These are phyloP conservation scores for Pipra filicauda DNA, from an alignment of 2,113 vertebrate genomes.

Conservation along the genomic window DNA sequence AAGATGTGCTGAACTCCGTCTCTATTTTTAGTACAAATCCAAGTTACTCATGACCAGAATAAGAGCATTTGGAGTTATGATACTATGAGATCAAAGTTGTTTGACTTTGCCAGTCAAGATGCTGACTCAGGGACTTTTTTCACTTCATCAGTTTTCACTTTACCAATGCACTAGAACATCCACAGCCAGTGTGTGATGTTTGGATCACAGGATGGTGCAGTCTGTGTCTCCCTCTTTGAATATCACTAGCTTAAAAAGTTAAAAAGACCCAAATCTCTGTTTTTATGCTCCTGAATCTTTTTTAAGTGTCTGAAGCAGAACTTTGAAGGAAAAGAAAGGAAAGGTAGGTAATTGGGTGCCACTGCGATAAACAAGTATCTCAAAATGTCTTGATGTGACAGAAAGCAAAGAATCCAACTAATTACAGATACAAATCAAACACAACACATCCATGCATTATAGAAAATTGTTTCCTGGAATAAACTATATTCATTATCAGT, in stretches of 20 bases:
- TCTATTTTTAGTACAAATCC: background rate
- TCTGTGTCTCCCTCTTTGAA: background rate
- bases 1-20: background rate
- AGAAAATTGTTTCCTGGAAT: background rate
- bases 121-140: background rate
- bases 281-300: background rate
- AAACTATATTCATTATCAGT: background rate
- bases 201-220: background rate
- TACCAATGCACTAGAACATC: background rate
- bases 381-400: background rate
- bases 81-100: background rate
- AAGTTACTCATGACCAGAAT: background rate
- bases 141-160: background rate
- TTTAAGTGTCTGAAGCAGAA: background rate
- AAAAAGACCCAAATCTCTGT: background rate
- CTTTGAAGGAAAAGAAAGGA: background rate
- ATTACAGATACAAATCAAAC: background rate
- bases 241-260: background rate
- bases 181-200: background rate
- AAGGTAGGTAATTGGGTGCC: background rate
- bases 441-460: background rate
- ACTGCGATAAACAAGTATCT: background rate
- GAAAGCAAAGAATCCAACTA: background rate
- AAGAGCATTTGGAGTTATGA: background rate
- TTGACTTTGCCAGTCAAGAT: background rate